phyloP scores from a whole-genome alignment of 2,113 vertebrate species.

The Gavialis gangeticus region DNA sequence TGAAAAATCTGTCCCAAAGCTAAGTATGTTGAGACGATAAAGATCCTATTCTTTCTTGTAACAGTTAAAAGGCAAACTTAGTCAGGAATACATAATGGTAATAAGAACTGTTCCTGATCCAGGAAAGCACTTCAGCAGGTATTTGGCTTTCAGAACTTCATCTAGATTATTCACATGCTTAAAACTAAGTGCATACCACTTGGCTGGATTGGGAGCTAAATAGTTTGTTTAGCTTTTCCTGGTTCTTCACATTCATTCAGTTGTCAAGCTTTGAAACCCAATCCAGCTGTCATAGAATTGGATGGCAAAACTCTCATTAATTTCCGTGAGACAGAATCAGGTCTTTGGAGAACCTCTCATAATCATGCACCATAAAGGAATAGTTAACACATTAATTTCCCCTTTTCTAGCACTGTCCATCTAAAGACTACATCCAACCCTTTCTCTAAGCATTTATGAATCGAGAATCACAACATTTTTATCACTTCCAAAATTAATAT shows the following conservation, averaged over 20 bases:
- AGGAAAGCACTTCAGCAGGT: neutral
- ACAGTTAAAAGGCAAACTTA: neutral
- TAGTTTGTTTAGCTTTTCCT: neutral
- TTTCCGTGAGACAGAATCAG: neutral
- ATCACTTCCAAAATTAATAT: conserved; percentile 30
- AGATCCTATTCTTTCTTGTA: neutral
- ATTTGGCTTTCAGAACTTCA: neutral
- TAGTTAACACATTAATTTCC: neutral
- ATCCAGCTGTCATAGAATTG: neutral
- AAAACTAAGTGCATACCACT: neutral
- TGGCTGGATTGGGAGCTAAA: neutral
- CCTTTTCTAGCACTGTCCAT: neutral
- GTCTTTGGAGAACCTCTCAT: neutral
- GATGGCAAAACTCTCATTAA: neutral
- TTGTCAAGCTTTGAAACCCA: neutral
- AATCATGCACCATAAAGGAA: neutral
- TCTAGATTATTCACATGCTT: neutral
- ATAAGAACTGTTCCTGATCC: neutral
- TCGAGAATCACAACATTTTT: neutral
- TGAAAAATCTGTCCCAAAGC: neutral
- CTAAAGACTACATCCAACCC: neutral
- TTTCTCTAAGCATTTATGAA: conserved; percentile 22
- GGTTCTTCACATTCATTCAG: neutral
- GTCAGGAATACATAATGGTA: neutral
- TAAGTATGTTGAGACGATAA: neutral